Evolutionary conservation across 1,140 invertebrate species (phyloP).

Genomic region (Trachelipus rathkii): DNA sequence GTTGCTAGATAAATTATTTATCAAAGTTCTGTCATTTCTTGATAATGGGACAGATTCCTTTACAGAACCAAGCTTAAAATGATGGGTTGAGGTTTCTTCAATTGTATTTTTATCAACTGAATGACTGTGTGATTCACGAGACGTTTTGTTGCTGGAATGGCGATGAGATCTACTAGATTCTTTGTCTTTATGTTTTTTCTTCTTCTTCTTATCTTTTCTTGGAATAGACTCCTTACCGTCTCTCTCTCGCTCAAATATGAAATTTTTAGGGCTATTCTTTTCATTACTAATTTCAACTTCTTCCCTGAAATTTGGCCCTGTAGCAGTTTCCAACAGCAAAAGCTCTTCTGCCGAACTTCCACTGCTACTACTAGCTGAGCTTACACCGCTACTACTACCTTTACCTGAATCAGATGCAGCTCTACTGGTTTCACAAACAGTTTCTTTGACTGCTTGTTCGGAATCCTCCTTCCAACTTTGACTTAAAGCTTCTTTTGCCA

Average conservation of each 20-base stretch:
- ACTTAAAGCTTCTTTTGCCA: neutral
- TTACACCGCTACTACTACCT: slow-evolving; percentile 27
- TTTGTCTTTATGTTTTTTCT: slow-evolving; percentile 40
- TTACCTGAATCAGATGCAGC: slow-evolving; percentile 33
- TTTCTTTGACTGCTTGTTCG: neutral
- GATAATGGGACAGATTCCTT: neutral
- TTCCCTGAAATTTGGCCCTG: slow-evolving; percentile 2
- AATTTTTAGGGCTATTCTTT: neutral
- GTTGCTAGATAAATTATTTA: no score
- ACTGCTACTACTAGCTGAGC: slow-evolving; percentile 24
- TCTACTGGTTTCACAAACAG: slow-evolving; percentile 14
- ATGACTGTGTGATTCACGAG: neutral
- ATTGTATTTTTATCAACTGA: neutral
- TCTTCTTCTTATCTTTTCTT: slow-evolving; percentile 41
- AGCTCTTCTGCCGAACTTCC: slow-evolving; percentile 33
- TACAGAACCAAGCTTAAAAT: neutral
- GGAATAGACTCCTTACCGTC: slow-evolving; percentile 15
- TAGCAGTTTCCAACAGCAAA: slow-evolving; percentile 7
- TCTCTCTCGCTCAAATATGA: neutral
- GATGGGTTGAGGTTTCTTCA: neutral
- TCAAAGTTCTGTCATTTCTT: no score
- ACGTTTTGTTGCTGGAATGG: neutral
- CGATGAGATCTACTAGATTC: slow-evolving; percentile 27
- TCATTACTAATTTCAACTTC: slow-evolving; percentile 19
- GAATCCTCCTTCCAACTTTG: neutral